These are phyloP conservation scores for Podilymbus podiceps DNA, from an alignment of 2,113 vertebrate species.

Conservation along the genomic window DNA sequence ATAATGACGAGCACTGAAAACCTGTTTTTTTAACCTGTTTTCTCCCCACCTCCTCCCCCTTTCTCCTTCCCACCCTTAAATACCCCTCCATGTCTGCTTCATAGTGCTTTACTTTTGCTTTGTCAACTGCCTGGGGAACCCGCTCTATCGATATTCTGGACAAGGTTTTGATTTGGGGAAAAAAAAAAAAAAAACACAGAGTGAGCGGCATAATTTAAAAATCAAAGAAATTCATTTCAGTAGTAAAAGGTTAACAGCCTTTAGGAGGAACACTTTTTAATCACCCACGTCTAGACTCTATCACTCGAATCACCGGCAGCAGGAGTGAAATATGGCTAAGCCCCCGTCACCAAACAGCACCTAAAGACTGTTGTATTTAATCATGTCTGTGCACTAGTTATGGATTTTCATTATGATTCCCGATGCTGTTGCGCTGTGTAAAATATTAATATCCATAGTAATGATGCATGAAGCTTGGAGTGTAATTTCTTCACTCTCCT, in stretches of 20 bases:
- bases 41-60: neutral
- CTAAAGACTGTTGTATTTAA: slow-evolving; percentile 95
- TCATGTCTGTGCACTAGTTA: slow-evolving; percentile 96
- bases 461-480: slow-evolving; percentile 99
- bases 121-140: slow-evolving; percentile 42
- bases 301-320: slow-evolving; percentile 80
- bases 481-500: slow-evolving; percentile 96
- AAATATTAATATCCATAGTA: slow-evolving; percentile 99
- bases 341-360: slow-evolving; percentile 83
- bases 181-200: slow-evolving; percentile 56
- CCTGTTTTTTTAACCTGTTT: slow-evolving; percentile 40
- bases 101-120: slow-evolving; percentile 30
- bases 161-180: slow-evolving; percentile 66
- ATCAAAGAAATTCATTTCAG: slow-evolving; percentile 86
- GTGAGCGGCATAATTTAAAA: slow-evolving; percentile 82
- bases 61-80: slow-evolving; percentile 5
- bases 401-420: slow-evolving; percentile 99
- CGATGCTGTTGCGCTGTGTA: slow-evolving; percentile 86
- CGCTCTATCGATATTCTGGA: slow-evolving; percentile 66
- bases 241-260: slow-evolving; percentile 85
- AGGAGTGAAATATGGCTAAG: slow-evolving; percentile 82
- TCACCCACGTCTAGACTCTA: slow-evolving; percentile 84
- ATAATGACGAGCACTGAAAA: slow-evolving; percentile 50
- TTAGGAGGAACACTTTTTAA: slow-evolving; percentile 85
- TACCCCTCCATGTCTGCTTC: neutral